Evolutionary conservation across 2,113 vertebrate genomes (phyloP).

Genomic region (Ramphastos sulfuratus): DNA sequence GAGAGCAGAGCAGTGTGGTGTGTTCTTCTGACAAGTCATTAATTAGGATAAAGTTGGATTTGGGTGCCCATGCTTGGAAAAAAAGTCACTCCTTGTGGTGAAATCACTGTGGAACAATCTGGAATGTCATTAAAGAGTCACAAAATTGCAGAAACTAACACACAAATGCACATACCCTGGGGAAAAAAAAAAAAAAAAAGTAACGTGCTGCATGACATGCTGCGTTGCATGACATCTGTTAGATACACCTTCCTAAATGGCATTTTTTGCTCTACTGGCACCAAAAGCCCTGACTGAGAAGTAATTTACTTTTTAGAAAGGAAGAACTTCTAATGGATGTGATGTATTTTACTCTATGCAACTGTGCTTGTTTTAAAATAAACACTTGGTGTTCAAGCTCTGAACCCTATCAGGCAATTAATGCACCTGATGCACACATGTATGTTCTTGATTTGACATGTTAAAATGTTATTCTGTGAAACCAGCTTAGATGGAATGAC

Average conservation of each 20-base stretch:
- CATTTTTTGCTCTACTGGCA: not conserved
- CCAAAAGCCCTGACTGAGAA: not conserved
- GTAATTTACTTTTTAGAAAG: not conserved
- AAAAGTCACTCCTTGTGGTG: not conserved
- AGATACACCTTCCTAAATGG: slow-evolving; percentile 19
- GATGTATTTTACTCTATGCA: not conserved
- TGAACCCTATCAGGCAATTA: not conserved
- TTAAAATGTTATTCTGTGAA: not conserved
- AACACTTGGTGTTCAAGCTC: not conserved
- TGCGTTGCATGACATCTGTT: not conserved
- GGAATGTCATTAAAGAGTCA: not conserved
- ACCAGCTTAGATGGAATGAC: not conserved
- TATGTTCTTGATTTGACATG: not conserved
- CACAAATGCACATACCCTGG: accelerated
- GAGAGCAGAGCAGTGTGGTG: not conserved
- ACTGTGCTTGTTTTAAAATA: not conserved
- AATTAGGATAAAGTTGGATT: not conserved
- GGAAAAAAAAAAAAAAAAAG: not conserved
- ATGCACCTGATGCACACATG: not conserved
- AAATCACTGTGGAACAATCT: not conserved
- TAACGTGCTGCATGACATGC: accelerated
- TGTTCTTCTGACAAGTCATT: not conserved
- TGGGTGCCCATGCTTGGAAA: accelerated
- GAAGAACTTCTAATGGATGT: not conserved
- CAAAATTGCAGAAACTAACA: not conserved